Base-by-base conservation (phyloP, 1,140 invertebrate species). In the Myzus persicae region DNA sequence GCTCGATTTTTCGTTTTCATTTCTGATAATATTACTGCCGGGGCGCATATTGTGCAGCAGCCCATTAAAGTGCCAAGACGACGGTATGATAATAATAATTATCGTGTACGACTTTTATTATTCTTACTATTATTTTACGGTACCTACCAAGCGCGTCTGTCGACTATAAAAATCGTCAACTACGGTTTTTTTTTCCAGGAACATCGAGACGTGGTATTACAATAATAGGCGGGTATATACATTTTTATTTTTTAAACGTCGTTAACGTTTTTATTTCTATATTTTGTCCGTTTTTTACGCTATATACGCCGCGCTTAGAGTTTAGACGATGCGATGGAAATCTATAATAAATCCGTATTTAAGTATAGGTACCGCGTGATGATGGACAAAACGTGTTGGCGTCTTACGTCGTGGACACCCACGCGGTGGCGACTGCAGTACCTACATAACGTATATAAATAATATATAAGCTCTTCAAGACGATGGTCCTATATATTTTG, bases 271-370 rank as follows among this genome's bases (percentile, higher is more conserved):
- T 76, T 76, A 76, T 76, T 76, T 76, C 31, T 76, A 18, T 18
- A 76, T 18, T 76, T 76, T 76, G 48, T 22, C 4, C 22, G 22
- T 1, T 59, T 59, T 59, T 59, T 59, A 76, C 31, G 31, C 59
- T 6, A 7, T 76, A 6, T 18, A 6, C 31, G 14, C 59, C 59
- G 31, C 9, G 59, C 31, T 11, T 31, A 31, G 31, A 3, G 31
- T 51, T 22, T 67, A 11, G 54, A 59, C 26, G 59, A 14, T 14
- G 31, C 59, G 2, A 31, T 14, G 59, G 59, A 67, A 67, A 67
- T 76, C 11, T n/a, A 76, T n/a, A 76, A 76, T 76, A 76, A 76
- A 76, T 76, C 59, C 59, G 59, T n/a, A n/a, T 76, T 76, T 76
- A 76, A 76, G 59, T 76, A 76, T 76, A n/a, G 59, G 31, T 36